Evolutionary conservation across 2,797 vertebrate species (phyloP).

Genomic region (Urosaurus nigricauda): DNA sequence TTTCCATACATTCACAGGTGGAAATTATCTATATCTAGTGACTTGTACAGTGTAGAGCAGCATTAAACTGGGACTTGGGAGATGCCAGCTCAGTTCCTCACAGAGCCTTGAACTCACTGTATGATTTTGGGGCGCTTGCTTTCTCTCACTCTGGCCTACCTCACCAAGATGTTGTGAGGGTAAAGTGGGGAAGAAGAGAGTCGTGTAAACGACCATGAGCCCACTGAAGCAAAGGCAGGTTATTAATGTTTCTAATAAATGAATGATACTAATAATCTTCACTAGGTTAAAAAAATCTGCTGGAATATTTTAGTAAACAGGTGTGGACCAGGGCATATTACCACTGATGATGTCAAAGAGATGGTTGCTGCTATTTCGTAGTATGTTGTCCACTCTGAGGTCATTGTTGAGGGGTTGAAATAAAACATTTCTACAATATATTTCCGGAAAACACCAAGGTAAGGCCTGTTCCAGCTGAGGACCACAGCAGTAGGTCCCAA

Average conservation of each 20-base stretch:
- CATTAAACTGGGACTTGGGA: background rate
- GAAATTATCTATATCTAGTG: background rate
- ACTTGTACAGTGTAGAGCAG: background rate
- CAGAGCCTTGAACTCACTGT: background rate
- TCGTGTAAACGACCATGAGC: background rate
- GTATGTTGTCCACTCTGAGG: conserved; percentile 95
- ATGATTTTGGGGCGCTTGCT: background rate
- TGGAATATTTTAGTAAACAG: background rate
- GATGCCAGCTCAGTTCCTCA: background rate
- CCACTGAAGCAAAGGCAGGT: background rate
- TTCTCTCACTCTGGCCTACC: background rate
- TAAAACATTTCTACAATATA: conserved; percentile 96
- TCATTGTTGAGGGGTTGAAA: conserved; percentile 92
- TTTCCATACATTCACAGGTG: background rate
- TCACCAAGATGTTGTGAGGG: background rate
- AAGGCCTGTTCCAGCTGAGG: conserved; percentile 93
- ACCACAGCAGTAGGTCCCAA: conserved; percentile 90
- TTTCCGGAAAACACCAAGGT: conserved; percentile 92
- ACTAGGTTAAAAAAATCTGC: background rate
- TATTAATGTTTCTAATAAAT: background rate
- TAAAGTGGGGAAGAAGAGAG: background rate
- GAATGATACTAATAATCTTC: background rate
- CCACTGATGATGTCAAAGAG: conserved; percentile 92
- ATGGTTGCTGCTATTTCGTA: conserved; percentile 94
- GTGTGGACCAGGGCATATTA: conserved; percentile 73